A percentile compares a stretch with the other conserved stretches of the same genome.
These are phyloP conservation scores for Ariolimax columbianus DNA, from an alignment of 2,888 invertebrate species.

Conservation along the genomic window DNA sequence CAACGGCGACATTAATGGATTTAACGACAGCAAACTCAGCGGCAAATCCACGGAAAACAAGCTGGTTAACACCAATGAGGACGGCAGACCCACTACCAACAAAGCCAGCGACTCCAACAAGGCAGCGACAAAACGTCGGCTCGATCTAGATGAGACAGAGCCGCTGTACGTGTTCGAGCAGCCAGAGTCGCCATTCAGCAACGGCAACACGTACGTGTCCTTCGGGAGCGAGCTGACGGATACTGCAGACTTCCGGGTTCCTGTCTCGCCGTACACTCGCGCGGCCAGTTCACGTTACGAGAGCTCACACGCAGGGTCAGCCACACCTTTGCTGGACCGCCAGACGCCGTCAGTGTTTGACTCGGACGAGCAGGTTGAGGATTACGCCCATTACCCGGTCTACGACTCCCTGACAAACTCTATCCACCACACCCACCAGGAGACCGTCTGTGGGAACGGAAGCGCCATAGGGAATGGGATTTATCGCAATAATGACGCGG, in stretches of 20 bases:
- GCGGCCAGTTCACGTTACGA: constrained; percentile 59
- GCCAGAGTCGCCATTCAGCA: constrained; percentile 52
- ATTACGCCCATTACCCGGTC: constrained; percentile 51
- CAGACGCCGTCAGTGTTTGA: constrained; percentile 62
- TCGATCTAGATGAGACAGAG: constrained; percentile 44
- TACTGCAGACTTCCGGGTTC: constrained; percentile 62
- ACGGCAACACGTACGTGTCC: constrained; percentile 72
- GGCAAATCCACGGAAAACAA: constrained; percentile 43
- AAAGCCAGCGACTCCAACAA: constrained; percentile 53
- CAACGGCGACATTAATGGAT: constrained; percentile 30
- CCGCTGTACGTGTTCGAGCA: constrained; percentile 52
- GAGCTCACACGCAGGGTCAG: constrained; percentile 70
- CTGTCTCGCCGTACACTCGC: constrained; percentile 56
- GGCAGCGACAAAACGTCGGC: constrained; percentile 43
- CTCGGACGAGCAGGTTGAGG: constrained; percentile 54
- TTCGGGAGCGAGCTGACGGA: constrained; percentile 70
- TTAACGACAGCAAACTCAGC: constrained; percentile 47
- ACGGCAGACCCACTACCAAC: constrained; percentile 51
- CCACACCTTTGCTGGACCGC: constrained; percentile 68
- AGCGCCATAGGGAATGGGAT: background rate
- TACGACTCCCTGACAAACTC: constrained; percentile 49
- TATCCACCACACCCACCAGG: constrained; percentile 34
- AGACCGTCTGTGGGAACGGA: constrained; percentile 28
- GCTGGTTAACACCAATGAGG: constrained; percentile 44
- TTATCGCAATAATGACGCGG: constrained; percentile 1